Evolutionary conservation across 2,113 vertebrate species (phyloP).

Genomic region (Thalassoma bifasciatum): DNA sequence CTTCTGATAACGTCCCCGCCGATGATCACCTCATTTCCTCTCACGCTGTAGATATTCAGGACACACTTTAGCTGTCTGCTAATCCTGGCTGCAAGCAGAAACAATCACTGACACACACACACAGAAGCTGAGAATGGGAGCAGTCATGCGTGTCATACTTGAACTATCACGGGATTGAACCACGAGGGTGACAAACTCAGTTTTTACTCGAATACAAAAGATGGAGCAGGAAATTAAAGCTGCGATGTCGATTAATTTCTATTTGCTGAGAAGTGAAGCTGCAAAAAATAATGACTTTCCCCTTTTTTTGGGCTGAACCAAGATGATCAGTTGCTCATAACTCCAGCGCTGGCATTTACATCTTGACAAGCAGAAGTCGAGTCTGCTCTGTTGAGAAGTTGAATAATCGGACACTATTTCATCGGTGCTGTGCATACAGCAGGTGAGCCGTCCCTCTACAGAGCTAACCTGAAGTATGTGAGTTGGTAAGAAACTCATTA

Average conservation of each 20-base stretch:
- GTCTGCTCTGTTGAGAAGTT: conserved; percentile 22
- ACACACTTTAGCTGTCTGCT: conserved; percentile 1
- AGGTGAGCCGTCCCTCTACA: not conserved
- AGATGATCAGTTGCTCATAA: conserved; percentile 49
- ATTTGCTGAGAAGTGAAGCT: conserved; percentile 22
- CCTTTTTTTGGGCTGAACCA: conserved; percentile 9
- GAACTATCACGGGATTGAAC: conserved; percentile 33
- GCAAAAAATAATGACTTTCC: conserved; percentile 6
- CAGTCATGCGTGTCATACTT: conserved; percentile 43
- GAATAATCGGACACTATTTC: conserved; percentile 40
- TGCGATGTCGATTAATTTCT: conserved; percentile 27
- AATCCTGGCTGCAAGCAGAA: conserved; percentile 37
- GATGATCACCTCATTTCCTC: conserved; percentile 62
- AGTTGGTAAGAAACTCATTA: conserved; percentile 23
- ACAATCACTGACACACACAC: conserved; percentile 10
- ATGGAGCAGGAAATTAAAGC: conserved; percentile 41
- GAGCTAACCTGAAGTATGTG: conserved; percentile 21
- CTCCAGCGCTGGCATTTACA: conserved; percentile 55
- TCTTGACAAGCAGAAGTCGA: conserved; percentile 35
- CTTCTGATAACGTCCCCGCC: conserved; percentile 36
- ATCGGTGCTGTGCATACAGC: conserved; percentile 8
- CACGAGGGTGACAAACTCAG: conserved; percentile 31
- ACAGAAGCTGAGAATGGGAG: conserved; percentile 13
- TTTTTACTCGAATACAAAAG: conserved; percentile 18
- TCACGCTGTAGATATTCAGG: conserved; percentile 35